phyloP scores from a whole-genome alignment of 2,113 vertebrate species.

The Heterochromis multidens region DNA sequence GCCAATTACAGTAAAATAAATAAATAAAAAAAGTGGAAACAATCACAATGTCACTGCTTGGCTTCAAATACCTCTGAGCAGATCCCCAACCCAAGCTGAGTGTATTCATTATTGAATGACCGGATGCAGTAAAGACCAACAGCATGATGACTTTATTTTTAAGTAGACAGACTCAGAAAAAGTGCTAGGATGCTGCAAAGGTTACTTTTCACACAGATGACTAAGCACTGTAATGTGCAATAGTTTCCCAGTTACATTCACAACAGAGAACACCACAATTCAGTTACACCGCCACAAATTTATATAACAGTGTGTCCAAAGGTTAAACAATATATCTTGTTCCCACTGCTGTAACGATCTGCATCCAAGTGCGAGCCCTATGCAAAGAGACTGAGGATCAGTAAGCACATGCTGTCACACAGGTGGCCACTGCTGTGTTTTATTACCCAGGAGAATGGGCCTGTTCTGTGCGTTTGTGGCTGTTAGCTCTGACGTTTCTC shows the following conservation, averaged over 20 bases:
- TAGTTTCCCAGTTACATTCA: conserved; percentile 21
- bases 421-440: conserved; percentile 54
- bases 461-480: conserved; percentile 48
- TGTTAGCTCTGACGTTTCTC: conserved; percentile 67
- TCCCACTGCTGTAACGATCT: conserved; percentile 19
- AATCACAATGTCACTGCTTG: neutral
- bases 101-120: neutral
- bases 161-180: neutral
- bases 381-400: conserved; percentile 28
- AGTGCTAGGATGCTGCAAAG: conserved; percentile 21
- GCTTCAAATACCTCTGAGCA: neutral
- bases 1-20: no score
- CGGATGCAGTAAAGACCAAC: neutral
- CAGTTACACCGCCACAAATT: neutral
- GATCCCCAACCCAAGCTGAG: neutral
- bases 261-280: neutral
- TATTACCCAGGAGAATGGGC: conserved; percentile 67
- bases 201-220: conserved; percentile 46
- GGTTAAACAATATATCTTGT: neutral
- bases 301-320: neutral
- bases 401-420: conserved; percentile 58
- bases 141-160: neutral
- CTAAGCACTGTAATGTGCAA: conserved; percentile 3
- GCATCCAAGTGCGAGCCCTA: neutral
- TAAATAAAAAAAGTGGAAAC: neutral